Conservation (phyloP, 2,888 invertebrate species). For the Spodoptera littoralis region DNA sequence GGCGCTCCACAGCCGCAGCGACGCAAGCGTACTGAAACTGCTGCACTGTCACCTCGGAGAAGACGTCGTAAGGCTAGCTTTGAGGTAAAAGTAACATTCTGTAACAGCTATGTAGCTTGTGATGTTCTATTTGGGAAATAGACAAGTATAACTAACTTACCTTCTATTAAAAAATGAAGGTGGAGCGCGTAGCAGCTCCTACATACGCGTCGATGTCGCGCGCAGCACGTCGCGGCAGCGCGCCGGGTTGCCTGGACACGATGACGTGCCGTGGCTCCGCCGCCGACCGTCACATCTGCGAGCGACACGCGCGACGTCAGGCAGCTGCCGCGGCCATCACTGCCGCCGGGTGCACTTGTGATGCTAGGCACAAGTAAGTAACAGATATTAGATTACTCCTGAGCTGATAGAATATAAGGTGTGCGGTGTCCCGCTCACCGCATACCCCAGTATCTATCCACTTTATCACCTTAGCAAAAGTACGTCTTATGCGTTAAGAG, state of each 20-base stretch:
- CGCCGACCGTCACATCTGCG: slow-evolving; percentile 62
- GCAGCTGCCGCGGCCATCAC: slow-evolving; percentile 76
- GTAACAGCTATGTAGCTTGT: too few species aligned
- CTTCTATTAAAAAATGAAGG: slow-evolving; percentile 67
- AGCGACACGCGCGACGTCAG: slow-evolving; percentile 75
- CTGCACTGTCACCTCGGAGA: slow-evolving; percentile 73
- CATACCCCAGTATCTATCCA: too few species aligned
- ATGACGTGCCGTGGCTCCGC: slow-evolving; percentile 5
- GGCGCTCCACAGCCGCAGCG: slow-evolving; percentile 77
- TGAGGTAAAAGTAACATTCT: slow-evolving; percentile 64
- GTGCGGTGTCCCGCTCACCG: too few species aligned
- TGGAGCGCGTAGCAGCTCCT: slow-evolving; percentile 91
- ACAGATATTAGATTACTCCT: background rate
- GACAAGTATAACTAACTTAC: too few species aligned
- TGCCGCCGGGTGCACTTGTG: slow-evolving; percentile 74
- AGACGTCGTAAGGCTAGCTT: slow-evolving; percentile 75
- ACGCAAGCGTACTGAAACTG: slow-evolving; percentile 67
- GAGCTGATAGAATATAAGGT: too few species aligned
- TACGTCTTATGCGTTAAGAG: too few species aligned
- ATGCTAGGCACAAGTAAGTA: slow-evolving; percentile 72
- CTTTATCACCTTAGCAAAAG: too few species aligned
- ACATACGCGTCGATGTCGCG: slow-evolving; percentile 90
- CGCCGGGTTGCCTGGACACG: slow-evolving; percentile 61
- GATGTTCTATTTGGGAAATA: too few species aligned
- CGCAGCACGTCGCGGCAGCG: slow-evolving; percentile 73